These are phyloP conservation scores for Apodemus agrarius DNA, from an alignment of 2,797 vertebrate species.

Conservation along the genomic window DNA sequence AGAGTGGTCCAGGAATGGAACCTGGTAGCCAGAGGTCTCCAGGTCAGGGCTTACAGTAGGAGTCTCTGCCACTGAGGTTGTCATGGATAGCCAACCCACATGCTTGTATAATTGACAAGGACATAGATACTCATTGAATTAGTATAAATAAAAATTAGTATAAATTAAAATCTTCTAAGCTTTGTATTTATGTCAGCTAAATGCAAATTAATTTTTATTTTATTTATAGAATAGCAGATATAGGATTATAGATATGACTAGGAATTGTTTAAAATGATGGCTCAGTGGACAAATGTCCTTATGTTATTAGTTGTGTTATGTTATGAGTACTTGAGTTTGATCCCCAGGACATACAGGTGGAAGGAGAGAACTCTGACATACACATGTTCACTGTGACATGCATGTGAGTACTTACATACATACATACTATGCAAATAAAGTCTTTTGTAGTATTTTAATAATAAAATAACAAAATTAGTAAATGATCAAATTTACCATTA, in stretches of 20 bases:
- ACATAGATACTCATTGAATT: constrained; percentile 78
- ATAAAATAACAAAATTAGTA: constrained; percentile 76
- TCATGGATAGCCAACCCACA: neutral
- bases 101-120: constrained; percentile 76
- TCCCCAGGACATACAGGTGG: neutral
- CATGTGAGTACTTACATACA: neutral
- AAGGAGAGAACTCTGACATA: neutral
- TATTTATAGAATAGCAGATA: constrained; percentile 71
- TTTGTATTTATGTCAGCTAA: constrained; percentile 81
- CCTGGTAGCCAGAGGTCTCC: neutral
- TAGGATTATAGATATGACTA: constrained; percentile 72
- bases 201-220: constrained; percentile 82
- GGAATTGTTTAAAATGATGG: constrained; percentile 66
- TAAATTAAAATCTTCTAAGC: constrained; percentile 70
- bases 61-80: neutral
- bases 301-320: neutral
- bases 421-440: constrained; percentile 53
- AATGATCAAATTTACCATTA: constrained; percentile 81
- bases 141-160: constrained; percentile 74
- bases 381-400: neutral
- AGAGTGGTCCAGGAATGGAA: neutral
- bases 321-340: neutral
- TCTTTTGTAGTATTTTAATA: constrained; percentile 83
- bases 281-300: neutral
- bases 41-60: neutral